Evolutionary conservation across 2,888 invertebrate genomes (phyloP).

Genomic region (Apodemia zela): DNA sequence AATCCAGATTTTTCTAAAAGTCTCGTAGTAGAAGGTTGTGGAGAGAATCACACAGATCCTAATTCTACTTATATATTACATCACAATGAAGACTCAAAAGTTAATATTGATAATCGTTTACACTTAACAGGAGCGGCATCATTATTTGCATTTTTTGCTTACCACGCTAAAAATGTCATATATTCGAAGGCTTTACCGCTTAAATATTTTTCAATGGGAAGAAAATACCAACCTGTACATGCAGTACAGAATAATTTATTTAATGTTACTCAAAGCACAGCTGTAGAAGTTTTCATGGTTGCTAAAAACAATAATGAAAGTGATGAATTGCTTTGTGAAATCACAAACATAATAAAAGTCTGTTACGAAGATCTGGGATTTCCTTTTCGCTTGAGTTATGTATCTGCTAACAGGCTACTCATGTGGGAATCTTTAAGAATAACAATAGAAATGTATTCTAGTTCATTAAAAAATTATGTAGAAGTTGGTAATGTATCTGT

Average conservation of each 20-base stretch:
- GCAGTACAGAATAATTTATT: constrained; percentile 78
- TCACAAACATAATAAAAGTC: constrained; percentile 71
- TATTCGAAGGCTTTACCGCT: constrained; percentile 83
- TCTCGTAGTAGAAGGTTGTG: constrained; percentile 87
- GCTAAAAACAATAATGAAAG: constrained; percentile 68
- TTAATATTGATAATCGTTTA: constrained; percentile 78
- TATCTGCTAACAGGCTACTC: constrained; percentile 81
- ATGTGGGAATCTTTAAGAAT: constrained; percentile 84
- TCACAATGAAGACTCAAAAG: constrained; percentile 76
- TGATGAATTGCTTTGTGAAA: constrained; percentile 76
- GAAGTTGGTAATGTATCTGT: constrained; percentile 88
- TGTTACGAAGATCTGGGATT: constrained; percentile 84
- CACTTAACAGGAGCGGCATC: constrained; percentile 89
- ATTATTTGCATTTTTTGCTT: constrained; percentile 86
- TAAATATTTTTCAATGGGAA: constrained; percentile 84
- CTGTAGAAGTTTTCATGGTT: constrained; percentile 83
- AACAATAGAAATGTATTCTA: constrained; percentile 88
- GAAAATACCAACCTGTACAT: constrained; percentile 81
- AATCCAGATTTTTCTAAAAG: constrained; percentile 90
- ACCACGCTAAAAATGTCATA: constrained; percentile 84
- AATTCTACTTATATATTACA: constrained; percentile 81
- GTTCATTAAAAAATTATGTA: constrained; percentile 80
- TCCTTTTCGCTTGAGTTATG: constrained; percentile 83
- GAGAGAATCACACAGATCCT: constrained; percentile 78
- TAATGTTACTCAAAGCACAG: constrained; percentile 85